These are phyloP conservation scores for Nymphalis urticae DNA, from an alignment of 2,888 invertebrate species.

Conservation along the genomic window DNA sequence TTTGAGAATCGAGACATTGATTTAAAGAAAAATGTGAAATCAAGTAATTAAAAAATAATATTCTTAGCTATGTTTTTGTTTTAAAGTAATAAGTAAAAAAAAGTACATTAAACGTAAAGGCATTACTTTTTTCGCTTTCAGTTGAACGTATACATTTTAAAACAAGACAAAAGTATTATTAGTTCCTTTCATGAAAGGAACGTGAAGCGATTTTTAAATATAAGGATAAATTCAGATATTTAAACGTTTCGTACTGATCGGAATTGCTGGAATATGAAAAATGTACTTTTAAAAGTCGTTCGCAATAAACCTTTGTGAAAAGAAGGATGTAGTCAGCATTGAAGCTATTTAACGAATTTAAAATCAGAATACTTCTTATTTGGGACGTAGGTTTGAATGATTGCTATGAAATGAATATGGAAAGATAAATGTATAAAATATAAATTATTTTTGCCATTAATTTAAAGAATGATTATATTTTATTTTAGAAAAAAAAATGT, in stretches of 20 bases:
- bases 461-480: too few relatives aligned
- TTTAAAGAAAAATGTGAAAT: too few relatives aligned
- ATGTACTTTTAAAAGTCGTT: conserved; percentile 6
- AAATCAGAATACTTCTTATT: neutral
- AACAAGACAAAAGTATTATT: neutral
- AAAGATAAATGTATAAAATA: too few relatives aligned
- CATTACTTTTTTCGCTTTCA: neutral
- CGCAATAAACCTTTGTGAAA: conserved; percentile 8
- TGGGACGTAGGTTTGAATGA: neutral
- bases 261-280: conserved; percentile 5
- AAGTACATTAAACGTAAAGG: neutral
- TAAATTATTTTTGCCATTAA: too few relatives aligned
- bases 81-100: too few relatives aligned
- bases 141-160: neutral
- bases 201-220: conserved; percentile 7
- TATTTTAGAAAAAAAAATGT: too few relatives aligned
- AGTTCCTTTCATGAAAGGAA: conserved; percentile 2
- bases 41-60: too few relatives aligned
- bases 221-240: conserved; percentile 9
- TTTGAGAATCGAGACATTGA: too few relatives aligned
- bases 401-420: too few relatives aligned
- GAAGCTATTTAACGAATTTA: neutral
- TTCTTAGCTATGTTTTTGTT: too few relatives aligned
- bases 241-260: conserved; percentile 4
- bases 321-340: neutral